These are phyloP conservation scores for Eremobia ochroleuca DNA, from an alignment of 2,888 invertebrate species.

Conservation along the genomic window DNA sequence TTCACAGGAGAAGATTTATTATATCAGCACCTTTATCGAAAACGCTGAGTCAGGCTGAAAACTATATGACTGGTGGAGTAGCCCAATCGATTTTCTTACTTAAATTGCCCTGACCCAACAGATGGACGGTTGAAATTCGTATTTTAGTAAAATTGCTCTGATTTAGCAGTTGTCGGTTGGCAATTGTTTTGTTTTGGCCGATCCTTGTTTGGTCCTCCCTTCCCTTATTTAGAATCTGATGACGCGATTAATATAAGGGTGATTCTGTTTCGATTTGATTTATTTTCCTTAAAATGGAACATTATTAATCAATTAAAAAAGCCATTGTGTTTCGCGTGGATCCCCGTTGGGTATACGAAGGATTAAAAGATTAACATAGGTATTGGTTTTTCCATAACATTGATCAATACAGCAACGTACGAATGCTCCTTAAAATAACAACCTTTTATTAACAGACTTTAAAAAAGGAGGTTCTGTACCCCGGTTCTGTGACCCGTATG, in stretches of 20 bases:
- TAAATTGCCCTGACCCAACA: not conserved
- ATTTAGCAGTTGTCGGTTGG: not conserved
- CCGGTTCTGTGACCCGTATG: no score
- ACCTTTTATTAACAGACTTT: no score
- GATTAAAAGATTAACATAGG: not conserved
- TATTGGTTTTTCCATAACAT: not conserved
- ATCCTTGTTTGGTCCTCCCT: not conserved
- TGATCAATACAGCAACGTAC: not conserved
- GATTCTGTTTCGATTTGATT: not conserved
- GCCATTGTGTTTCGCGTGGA: not conserved
- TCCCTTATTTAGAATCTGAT: constrained; percentile 7
- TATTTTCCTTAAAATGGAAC: not conserved
- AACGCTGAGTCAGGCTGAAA: not conserved
- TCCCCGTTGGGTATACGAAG: not conserved
- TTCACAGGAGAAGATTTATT: constrained; percentile 25
- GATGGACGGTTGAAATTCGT: constrained; percentile 1
- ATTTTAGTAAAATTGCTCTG: not conserved
- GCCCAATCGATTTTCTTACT: constrained; percentile 17
- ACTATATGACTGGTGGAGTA: not conserved
- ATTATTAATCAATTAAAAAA: not conserved
- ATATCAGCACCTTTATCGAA: constrained; percentile 10
- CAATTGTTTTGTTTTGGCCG: constrained; percentile 8
- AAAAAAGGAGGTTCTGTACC: no score
- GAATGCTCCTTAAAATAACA: not conserved
- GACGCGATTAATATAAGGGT: not conserved